phyloP scores from a whole-genome alignment of 1,140 invertebrate genomes.

The Hyles vespertilio region DNA sequence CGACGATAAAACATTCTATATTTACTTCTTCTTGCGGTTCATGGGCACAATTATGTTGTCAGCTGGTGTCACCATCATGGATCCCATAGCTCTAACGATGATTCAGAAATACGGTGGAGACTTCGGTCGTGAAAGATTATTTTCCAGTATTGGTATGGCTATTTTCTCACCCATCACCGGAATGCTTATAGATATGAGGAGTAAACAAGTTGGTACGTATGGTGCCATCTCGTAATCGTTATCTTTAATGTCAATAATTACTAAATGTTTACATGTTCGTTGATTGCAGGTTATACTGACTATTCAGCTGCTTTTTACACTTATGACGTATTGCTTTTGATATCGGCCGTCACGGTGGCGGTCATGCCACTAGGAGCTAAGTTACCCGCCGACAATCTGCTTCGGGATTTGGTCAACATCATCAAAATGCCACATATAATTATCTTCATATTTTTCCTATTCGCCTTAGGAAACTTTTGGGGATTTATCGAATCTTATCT shows the following conservation, averaged over 20 bases:
- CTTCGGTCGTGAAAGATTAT: slow-evolving; percentile 86
- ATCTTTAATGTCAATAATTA: slow-evolving; percentile 61
- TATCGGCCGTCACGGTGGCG: slow-evolving; percentile 81
- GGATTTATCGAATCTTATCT: slow-evolving; percentile 91
- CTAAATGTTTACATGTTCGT: slow-evolving; percentile 50
- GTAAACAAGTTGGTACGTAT: slow-evolving; percentile 74
- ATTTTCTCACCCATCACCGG: slow-evolving; percentile 89
- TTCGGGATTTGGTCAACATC: slow-evolving; percentile 82
- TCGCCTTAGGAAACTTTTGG: slow-evolving; percentile 87
- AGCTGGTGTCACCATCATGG: slow-evolving; percentile 87
- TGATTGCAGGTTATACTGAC: slow-evolving; percentile 81
- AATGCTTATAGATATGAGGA: slow-evolving; percentile 83
- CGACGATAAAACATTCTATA: slow-evolving; percentile 85
- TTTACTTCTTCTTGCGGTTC: slow-evolving; percentile 86
- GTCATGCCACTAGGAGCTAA: slow-evolving; percentile 85
- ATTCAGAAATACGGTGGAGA: slow-evolving; percentile 87
- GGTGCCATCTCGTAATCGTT: slow-evolving; percentile 49
- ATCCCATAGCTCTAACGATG: slow-evolving; percentile 88
- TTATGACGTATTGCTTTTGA: slow-evolving; percentile 81
- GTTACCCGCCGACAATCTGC: slow-evolving; percentile 83
- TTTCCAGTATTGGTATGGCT: slow-evolving; percentile 87
- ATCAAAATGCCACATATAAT: slow-evolving; percentile 84
- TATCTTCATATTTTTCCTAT: slow-evolving; percentile 85
- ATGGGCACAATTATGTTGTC: slow-evolving; percentile 85
- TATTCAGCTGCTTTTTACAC: slow-evolving; percentile 88